Conservation (phyloP, 2,888 invertebrate species). For the Pheosia tremula region DNA sequence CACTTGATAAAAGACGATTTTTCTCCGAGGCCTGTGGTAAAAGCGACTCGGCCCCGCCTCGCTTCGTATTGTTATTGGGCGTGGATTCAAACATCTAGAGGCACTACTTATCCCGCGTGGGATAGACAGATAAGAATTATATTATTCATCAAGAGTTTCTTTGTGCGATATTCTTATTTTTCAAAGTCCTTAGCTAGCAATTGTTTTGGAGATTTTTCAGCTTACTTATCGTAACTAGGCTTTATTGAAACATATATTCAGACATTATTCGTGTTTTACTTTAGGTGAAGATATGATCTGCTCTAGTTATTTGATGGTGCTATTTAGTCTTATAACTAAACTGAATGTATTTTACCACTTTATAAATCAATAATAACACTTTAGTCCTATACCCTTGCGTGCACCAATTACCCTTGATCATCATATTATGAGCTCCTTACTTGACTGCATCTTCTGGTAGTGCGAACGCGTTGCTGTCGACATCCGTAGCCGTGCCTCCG, state of each 20-base stretch:
- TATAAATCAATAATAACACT: too few relatives aligned
- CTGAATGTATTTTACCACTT: too few relatives aligned
- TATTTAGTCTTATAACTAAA: background rate
- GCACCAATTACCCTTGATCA: too few relatives aligned
- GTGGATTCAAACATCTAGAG: background rate
- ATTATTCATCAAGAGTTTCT: too few relatives aligned
- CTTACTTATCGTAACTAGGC: background rate
- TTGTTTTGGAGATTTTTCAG: background rate
- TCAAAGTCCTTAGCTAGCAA: background rate
- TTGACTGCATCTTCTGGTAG: slow-evolving; percentile 80
- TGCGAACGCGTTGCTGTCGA: slow-evolving; percentile 85
- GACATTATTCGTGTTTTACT: background rate
- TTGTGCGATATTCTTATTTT: background rate
- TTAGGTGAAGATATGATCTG: background rate
- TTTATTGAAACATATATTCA: background rate
- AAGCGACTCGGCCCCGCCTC: slow-evolving; percentile 25
- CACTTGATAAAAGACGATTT: slow-evolving; percentile 32
- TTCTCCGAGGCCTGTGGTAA: slow-evolving; percentile 26
- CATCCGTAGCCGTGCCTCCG: slow-evolving; percentile 85
- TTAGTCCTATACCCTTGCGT: too few relatives aligned
- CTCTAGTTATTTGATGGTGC: background rate
- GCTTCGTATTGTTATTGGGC: background rate
- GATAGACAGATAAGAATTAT: too few relatives aligned
- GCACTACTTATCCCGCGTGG: background rate
- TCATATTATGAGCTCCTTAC: slow-evolving; percentile 51